Evolutionary conservation across 2,888 invertebrate genomes (phyloP), one percentile per base, ranked within the genome.

Genomic region (Philhelius pedissequus): DNA sequence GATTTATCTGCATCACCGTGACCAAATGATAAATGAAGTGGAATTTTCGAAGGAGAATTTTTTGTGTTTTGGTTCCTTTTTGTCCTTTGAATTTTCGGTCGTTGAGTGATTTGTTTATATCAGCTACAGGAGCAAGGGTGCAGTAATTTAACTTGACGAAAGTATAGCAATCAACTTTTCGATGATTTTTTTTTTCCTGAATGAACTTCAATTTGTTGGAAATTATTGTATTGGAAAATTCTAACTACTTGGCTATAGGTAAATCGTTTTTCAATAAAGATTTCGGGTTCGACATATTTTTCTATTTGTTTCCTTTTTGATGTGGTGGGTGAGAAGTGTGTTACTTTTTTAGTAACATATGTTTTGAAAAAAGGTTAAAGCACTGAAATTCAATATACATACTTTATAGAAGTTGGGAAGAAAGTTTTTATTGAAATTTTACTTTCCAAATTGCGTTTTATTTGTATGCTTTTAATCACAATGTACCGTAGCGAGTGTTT

Each of bases 21-120:
- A 64, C 30, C 40, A 60, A 73, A 73, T 73, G 71, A 73, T 73
- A 60, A 73, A 71, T 71, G 71, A 71, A 60, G 58, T 60, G 71
- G 45, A 60, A 50, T 35, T 45, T 58, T 48, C 18, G 7, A 35
- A 13, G 70, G 25, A 48, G 35, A 35, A 8, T 22, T 70, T 60
- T 70, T n/a, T n/a, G n/a, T 77, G 20, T 6, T 8, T 11, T n/a
- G n/a, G n/a, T n/a, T 64, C 1, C 18, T n/a, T 64, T 64, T 64
- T 32, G 1, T 11, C n/a, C 20, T n/a, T 11, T n/a, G n/a, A n/a
- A n/a, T n/a, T 43, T 43, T 43, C 18, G 13, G 18, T 27, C 25
- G 3, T 7, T 30, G 38, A 60, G 58, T 40, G 40, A 60, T 60
- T 60, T 60, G 58, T 60, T 60, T 25, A 22, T 38, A 60, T 60